phyloP scores from a whole-genome alignment of 2,797 vertebrate species.

The Syngnathus rostellatus region DNA sequence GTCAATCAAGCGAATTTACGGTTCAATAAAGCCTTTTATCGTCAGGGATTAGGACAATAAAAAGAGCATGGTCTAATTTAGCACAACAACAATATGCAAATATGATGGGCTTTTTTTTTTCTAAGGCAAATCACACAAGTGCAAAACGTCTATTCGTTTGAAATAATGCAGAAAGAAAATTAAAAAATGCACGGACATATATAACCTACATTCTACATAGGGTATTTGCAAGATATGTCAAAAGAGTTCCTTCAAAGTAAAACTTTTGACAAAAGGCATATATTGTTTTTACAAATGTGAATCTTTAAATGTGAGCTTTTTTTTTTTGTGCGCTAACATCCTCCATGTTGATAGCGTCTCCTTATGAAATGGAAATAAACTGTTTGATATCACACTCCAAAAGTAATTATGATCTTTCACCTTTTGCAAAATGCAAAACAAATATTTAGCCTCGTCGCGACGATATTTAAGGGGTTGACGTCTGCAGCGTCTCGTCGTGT shows the following conservation, averaged over 20 bases:
- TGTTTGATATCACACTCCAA: constrained; percentile 59
- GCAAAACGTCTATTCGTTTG: too few relatives aligned
- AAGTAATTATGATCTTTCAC: constrained; percentile 42
- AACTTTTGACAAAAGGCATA: too few relatives aligned
- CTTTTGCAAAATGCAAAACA: constrained; percentile 54
- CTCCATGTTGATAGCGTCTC: not conserved
- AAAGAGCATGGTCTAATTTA: not conserved
- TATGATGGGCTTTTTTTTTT: too few relatives aligned
- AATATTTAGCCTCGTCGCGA: constrained; percentile 59
- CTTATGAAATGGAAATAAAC: constrained; percentile 40
- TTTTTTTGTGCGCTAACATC: not conserved
- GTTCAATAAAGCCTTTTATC: not conserved
- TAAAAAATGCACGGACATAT: too few relatives aligned
- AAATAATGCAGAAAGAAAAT: too few relatives aligned
- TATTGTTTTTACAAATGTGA: not conserved
- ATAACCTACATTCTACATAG: too few relatives aligned
- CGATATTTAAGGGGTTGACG: constrained; percentile 60
- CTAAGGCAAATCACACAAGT: too few relatives aligned
- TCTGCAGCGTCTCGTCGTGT: constrained; percentile 40
- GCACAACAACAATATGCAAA: not conserved
- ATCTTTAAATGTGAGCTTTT: not conserved
- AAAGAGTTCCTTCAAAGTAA: too few relatives aligned
- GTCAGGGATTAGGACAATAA: not conserved
- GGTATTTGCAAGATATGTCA: too few relatives aligned
- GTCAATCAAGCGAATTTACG: constrained; percentile 36